Evolutionary conservation across 2,113 vertebrate species (phyloP), one percentile per base, ranked within the genome.

Genomic region (Tonatia bakeri): DNA sequence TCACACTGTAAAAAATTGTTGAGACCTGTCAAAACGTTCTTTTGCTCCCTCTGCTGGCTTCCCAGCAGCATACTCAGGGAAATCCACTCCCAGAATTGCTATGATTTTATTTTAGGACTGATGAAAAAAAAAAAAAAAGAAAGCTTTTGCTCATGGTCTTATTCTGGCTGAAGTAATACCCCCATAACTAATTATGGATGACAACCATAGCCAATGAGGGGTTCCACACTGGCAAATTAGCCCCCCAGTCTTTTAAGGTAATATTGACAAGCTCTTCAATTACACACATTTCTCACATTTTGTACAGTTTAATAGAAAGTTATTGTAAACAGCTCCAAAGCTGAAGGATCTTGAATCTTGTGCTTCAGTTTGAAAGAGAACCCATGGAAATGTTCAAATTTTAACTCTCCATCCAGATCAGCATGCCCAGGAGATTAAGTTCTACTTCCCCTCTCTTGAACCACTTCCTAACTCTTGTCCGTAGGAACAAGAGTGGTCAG

Each of bases 141-240:
- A 94, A 96, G 82, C 70, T 96, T 83, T 65, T 97, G 95, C 87
- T 82, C 47, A 50, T 92, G 65, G 33, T 96, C 97, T 95, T 87
- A 96, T 93, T 92, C 40, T 94, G 94, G 70, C 92, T 84, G 86
- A 97, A 98, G 94, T 75, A 65, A 95, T 87, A 97, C 24, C 95
- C 88, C 98, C 97, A 69, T 92, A 97, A 86, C 38, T 64, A 75
- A 95, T 76, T 94, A 91, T 38, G 72, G 56, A 94, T 86, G 84
- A 94, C 97, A 97, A 54, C 31, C 61, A 82, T 92, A 96, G 94
- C 93, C 95, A 95, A 59, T 81, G 82, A 61, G 77, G 19, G 75
- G 70, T 84, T 92, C 91, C 80, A 91, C 82, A 69, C 77, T 87
- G 96, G 95, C 94, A 97, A 96, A 95, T 86, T 52, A 94, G 93